phyloP scores from a whole-genome alignment of 1,140 invertebrate species.

The Lucilia cuprina region DNA sequence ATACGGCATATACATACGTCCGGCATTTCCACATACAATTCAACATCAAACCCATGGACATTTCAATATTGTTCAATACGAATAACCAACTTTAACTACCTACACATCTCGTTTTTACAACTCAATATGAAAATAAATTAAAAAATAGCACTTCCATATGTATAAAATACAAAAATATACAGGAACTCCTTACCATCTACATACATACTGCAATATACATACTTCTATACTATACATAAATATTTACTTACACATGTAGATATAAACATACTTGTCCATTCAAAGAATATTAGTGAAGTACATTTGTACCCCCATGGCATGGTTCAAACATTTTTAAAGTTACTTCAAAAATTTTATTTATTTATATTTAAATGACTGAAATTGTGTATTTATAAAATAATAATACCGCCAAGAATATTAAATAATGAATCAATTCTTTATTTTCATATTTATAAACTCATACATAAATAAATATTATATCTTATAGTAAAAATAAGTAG shows the following conservation, averaged over 20 bases:
- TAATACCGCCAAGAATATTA: conserved; percentile 27
- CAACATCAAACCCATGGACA: neutral
- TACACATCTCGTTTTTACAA: neutral
- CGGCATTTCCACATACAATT: neutral
- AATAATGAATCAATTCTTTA: conserved; percentile 24
- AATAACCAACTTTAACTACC: neutral
- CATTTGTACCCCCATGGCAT: neutral
- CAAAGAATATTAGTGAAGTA: no score
- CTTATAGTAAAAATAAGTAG: neutral
- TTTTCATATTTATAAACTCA: neutral
- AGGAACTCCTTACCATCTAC: conserved; percentile 8
- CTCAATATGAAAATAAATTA: neutral
- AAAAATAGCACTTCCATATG: neutral
- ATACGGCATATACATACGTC: neutral
- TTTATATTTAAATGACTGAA: neutral
- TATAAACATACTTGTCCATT: no score
- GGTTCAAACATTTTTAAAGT: neutral
- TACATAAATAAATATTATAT: neutral
- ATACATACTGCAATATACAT: neutral
- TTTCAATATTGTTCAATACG: neutral
- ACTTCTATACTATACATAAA: no score
- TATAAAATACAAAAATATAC: neutral
- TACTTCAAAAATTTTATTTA: neutral
- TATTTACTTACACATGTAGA: no score
- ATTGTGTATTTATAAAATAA: neutral